Base-by-base conservation (phyloP, 2,797 vertebrate species). In the Xerus rutilus region DNA sequence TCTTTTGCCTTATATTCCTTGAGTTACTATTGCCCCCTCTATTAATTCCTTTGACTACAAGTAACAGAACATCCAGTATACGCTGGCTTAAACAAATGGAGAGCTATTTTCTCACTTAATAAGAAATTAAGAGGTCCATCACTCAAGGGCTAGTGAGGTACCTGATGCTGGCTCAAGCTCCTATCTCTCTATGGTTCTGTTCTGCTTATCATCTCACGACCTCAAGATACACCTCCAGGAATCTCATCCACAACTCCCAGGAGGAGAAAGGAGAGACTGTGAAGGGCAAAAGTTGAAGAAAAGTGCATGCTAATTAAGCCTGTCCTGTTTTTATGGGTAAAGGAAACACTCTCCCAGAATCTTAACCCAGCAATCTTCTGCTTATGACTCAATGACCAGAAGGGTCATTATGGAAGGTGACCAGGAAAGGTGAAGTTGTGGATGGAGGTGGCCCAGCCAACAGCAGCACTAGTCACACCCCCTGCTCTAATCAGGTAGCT, bases 281-380 rank as follows among this genome's bases (percentile, higher is more conserved):
- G 23, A 47, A 69, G 28, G 54, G 62, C 30, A 73, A 89, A 90
- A 28, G 20, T 23, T 74, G 79, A 85, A 79, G 49, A 21, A 92
- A 79, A 92, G 47, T 65, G 6, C 4, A 5, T 72, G 17, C 7
- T 72, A 64, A n/a, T 4, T 28, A 32, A 73, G 28, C 45, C 62
- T 69, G 76, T 25, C n/a, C 3, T 85, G 17, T 47, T 96, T 92
- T 81, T 89, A 70, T 52, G 17, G 39, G 52, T 74, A 64, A 89
- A 85, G 30, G 39, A 76, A 86, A 77, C 70, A n/a, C 52, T 88
- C 89, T 78, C 84, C 39, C 13, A 35, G 78, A 91, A 86, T 84
- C 18, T 76, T 90, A 65, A 91, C n/a, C 67, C n/a, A 83, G 47
- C 30, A 30, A 54, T 67, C 70, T 64, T 79, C 81, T 96, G 59